phyloP scores from a whole-genome alignment of 1,140 invertebrate genomes.

The Phymastichus coffea region DNA sequence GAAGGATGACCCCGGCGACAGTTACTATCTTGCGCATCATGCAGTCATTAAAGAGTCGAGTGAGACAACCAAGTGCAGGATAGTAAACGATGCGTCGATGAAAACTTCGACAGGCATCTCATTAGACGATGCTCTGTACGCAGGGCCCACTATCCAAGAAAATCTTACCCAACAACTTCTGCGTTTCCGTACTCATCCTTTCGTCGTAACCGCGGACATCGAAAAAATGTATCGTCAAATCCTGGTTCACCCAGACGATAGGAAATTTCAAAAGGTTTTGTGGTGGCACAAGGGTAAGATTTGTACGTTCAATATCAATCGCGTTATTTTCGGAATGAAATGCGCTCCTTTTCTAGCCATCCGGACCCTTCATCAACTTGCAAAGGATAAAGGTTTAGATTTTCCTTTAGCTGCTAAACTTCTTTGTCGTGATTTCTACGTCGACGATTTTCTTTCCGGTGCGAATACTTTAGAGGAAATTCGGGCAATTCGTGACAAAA shows the following conservation, averaged over 20 bases:
- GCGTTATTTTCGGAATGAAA: slow-evolving; percentile 40
- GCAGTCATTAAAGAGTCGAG: slow-evolving; percentile 16
- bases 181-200: slow-evolving; percentile 14
- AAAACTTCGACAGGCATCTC: not conserved
- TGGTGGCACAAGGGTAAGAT: slow-evolving; percentile 33
- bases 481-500: no score
- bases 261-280: slow-evolving; percentile 41
- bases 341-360: slow-evolving; percentile 38
- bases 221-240: slow-evolving; percentile 47
- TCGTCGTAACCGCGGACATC: slow-evolving; percentile 37
- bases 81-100: not conserved
- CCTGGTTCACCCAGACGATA: slow-evolving; percentile 27
- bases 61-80: slow-evolving; percentile 19
- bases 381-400: slow-evolving; percentile 23
- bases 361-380: slow-evolving; percentile 33
- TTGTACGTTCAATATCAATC: slow-evolving; percentile 32
- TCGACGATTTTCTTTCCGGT: no score
- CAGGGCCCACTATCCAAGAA: slow-evolving; percentile 3
- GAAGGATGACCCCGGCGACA: no score
- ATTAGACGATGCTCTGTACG: slow-evolving; percentile 11
- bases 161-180: slow-evolving; percentile 8
- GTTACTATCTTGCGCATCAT: slow-evolving; percentile 30
- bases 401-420: slow-evolving; percentile 34
- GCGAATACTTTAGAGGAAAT: no score
- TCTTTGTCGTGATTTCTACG: slow-evolving; percentile 46